Conservation (phyloP, 1,140 invertebrate species). For the Delia radicum region DNA sequence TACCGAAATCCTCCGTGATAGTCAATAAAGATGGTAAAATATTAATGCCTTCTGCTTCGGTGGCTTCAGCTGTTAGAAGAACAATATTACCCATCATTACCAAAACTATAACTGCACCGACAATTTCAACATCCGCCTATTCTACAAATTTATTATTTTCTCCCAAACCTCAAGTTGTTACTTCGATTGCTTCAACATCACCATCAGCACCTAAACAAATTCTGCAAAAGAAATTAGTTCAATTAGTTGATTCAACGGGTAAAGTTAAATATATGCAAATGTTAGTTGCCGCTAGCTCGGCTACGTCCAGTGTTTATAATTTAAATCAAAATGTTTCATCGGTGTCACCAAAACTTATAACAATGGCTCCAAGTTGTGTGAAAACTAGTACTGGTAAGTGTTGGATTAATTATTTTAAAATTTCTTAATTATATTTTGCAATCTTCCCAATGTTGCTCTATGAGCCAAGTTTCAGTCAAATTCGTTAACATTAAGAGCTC, state of each 20-base stretch:
- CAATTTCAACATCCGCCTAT: not conserved
- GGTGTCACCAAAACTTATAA: not conserved
- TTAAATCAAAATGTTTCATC: not conserved
- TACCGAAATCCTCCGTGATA: not conserved
- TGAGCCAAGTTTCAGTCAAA: too few relatives aligned
- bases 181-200: not conserved
- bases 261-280: conserved; percentile 31
- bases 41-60: not conserved
- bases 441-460: too few relatives aligned
- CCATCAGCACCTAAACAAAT: conserved; percentile 1
- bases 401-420: too few relatives aligned
- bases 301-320: not conserved
- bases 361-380: not conserved
- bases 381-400: not conserved
- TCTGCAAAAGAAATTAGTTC: conserved; percentile 28
- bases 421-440: too few relatives aligned
- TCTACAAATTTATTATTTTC: not conserved
- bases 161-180: not conserved
- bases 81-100: conserved; percentile 2
- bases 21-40: conserved; percentile 3
- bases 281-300: not conserved
- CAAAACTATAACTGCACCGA: not conserved
- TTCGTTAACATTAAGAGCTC: too few relatives aligned
- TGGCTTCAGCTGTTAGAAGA: not conserved
- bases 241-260: conserved; percentile 30